Conservation (phyloP, 2,888 invertebrate species). For the Anodontia alba region DNA sequence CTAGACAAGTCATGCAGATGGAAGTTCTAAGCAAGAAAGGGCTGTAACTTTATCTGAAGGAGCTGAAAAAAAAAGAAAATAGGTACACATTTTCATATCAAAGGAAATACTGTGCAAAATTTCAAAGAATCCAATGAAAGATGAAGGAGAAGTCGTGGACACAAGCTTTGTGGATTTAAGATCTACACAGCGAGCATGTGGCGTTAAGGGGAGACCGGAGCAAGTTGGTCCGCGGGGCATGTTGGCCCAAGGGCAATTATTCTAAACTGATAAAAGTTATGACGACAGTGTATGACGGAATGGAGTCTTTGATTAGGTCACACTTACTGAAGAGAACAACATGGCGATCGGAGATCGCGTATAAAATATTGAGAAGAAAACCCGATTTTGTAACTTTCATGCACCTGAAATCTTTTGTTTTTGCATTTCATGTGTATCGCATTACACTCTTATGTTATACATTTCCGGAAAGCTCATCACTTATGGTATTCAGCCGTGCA, state of each 20-base stretch:
- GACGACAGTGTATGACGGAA: not conserved
- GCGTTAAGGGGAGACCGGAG: no score
- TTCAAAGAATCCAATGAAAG: no score
- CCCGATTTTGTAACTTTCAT: conserved; percentile 7
- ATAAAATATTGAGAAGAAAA: not conserved
- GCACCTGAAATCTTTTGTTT: not conserved
- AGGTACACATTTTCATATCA: no score
- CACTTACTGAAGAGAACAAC: not conserved
- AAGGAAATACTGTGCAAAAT: no score
- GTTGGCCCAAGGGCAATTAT: conserved; percentile 5
- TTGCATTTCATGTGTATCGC: not conserved
- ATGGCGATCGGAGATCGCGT: not conserved
- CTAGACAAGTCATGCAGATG: no score
- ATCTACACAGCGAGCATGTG: no score
- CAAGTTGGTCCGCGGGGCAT: not conserved
- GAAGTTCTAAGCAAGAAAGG: no score
- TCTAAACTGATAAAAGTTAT: not conserved
- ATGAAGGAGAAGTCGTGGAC: no score
- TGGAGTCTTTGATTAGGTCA: not conserved
- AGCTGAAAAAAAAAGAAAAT: no score
- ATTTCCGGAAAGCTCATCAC: not conserved
- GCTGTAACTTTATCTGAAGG: no score
- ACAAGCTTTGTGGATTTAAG: no score
- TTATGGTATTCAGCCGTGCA: not conserved
- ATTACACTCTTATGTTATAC: not conserved